Base-by-base conservation (phyloP, 2,888 invertebrate species). In the Scaptodrosophila latifasciaeformis region DNA sequence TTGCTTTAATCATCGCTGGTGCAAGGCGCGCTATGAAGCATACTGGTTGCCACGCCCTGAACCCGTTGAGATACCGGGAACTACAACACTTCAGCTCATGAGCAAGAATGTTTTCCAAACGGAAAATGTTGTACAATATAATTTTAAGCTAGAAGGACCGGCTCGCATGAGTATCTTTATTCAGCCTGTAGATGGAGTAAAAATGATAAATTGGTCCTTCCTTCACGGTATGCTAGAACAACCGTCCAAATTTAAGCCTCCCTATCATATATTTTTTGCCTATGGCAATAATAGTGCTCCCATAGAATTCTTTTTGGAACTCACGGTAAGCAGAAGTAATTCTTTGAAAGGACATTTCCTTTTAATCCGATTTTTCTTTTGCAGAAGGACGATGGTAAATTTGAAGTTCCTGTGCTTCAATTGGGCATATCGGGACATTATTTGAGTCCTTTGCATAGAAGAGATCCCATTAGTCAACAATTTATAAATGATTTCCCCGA, bases 401-500 rank as follows among this genome's bases (percentile, higher is more conserved):
- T 71, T 10, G 59, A 72, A 24, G 63, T 59, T 10, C 71, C 82
- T 1, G 59, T 71, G 7, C 72, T 84, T 29, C 87, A 89, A 58
- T 65, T 89, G 29, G 88, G 87, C 7, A 77, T 89, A 15, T 83
- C 85, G 10, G 88, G 87, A 1, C 88, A 88, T 67, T 88, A 87
- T 59, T 71, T 87, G 0, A 88, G 88, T 59, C 85, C 85, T 13
- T 82, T 86, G 27, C 85, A 87, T 52, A 69, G 77, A 2, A 83
- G 87, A 53, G 87, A 88, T 17, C 76, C 82, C 1, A 82, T 86
- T 27, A 88, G 87, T 62, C 54, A 82, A 39, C 62, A 84, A 21
- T 87, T 89, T 60, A 68, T 89, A 44, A 69, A 79, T n/a, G 82
- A 86, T 62, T 87, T 90, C 65, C 90, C 90, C 1, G 75, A 86